These are phyloP conservation scores for Platichthys stellatus DNA, from an alignment of 2,113 vertebrate species.

Conservation along the genomic window DNA sequence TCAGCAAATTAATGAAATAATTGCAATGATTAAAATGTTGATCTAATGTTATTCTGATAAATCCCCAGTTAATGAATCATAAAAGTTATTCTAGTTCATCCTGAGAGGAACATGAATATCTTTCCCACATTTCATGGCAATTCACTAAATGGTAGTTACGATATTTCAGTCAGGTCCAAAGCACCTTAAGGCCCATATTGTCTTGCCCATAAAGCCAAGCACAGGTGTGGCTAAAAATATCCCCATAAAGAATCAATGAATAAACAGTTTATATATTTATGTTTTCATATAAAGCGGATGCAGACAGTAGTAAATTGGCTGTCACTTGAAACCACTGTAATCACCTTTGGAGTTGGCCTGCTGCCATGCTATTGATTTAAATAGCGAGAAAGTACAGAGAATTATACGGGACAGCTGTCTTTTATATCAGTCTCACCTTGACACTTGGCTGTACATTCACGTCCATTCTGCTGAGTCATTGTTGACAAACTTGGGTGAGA, in stretches of 20 bases:
- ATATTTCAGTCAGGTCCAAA: too few species aligned
- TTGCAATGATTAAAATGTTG: too few species aligned
- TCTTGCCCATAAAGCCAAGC: too few species aligned
- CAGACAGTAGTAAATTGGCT: constrained; percentile 10
- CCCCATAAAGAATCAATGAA: not conserved
- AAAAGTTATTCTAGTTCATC: too few species aligned
- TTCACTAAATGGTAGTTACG: too few species aligned
- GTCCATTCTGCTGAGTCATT: constrained; percentile 57
- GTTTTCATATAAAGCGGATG: constrained; percentile 13
- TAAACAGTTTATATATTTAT: not conserved
- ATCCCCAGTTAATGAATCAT: too few species aligned
- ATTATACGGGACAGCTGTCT: constrained; percentile 48
- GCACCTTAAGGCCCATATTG: too few species aligned
- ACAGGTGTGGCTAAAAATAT: not conserved
- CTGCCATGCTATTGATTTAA: constrained; percentile 51
- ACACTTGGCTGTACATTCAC: constrained; percentile 44
- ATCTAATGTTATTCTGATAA: too few species aligned
- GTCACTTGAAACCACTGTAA: constrained; percentile 45
- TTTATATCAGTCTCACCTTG: constrained; percentile 48
- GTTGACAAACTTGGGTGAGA: constrained; percentile 47
- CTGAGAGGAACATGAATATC: too few species aligned
- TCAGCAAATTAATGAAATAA: too few species aligned
- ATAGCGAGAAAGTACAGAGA: constrained; percentile 18
- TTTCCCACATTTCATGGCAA: too few species aligned
- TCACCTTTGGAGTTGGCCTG: constrained; percentile 32